phyloP scores from a whole-genome alignment of 1,140 invertebrate species.

The Caenorhabditis latens region DNA sequence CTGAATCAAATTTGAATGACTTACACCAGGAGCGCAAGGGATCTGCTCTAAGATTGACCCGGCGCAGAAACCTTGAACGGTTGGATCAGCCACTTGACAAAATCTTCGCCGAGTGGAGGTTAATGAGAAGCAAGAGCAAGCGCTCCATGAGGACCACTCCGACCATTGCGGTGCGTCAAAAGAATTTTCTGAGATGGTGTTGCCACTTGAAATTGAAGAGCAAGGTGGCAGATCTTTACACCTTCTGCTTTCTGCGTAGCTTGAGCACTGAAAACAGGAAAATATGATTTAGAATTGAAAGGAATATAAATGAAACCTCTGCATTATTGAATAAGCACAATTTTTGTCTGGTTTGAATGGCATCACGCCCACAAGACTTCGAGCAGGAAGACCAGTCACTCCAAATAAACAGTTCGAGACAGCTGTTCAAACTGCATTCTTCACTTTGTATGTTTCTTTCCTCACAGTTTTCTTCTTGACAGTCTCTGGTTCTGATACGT shows the following conservation, averaged over 20 bases:
- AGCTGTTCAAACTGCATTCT: conserved; percentile 37
- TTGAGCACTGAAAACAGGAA: conserved; percentile 30
- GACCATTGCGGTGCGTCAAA: conserved; percentile 69
- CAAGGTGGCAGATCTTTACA: conserved; percentile 52
- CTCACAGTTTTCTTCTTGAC: conserved; percentile 10
- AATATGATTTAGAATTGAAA: conserved; percentile 5
- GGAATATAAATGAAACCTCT: background rate
- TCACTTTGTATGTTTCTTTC: conserved; percentile 14
- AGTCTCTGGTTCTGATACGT: conserved; percentile 52
- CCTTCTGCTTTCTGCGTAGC: conserved; percentile 58
- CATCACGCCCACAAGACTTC: conserved; percentile 65
- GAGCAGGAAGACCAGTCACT: conserved; percentile 67
- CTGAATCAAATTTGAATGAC: background rate
- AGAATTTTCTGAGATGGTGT: conserved; percentile 11
- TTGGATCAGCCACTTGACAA: conserved; percentile 72
- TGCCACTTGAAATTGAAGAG: conserved; percentile 31
- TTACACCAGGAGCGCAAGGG: conserved; percentile 68
- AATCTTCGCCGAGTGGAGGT: conserved; percentile 73
- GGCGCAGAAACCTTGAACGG: conserved; percentile 72
- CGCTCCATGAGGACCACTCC: conserved; percentile 71
- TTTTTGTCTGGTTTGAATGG: conserved; percentile 11
- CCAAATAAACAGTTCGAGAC: conserved; percentile 63
- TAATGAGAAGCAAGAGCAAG: conserved; percentile 74
- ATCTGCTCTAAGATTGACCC: conserved; percentile 74
- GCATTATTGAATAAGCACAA: conserved; percentile 17